Conservation (phyloP, 2,888 invertebrate genomes). For the Hyppa rectilinea region DNA sequence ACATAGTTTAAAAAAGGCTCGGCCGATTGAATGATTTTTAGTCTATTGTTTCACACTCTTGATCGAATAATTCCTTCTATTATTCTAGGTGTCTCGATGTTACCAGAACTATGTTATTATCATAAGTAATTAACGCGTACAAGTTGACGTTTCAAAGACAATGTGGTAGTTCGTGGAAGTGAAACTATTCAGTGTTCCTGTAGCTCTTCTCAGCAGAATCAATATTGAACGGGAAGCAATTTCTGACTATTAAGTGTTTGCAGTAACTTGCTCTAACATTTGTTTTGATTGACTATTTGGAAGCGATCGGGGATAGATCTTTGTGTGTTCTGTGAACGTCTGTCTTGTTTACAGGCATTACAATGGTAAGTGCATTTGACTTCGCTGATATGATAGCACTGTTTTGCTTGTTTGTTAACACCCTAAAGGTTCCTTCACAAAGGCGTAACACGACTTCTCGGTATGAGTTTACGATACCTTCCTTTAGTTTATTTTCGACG, state of each 20-base stretch:
- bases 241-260: slow-evolving; percentile 50
- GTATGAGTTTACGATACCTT: not conserved
- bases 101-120: not conserved
- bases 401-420: not conserved
- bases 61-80: not conserved
- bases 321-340: not conserved
- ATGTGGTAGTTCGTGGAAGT: slow-evolving; percentile 4
- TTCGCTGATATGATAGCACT: not conserved
- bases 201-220: slow-evolving; percentile 35
- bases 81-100: not conserved
- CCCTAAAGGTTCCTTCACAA: not conserved
- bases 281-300: slow-evolving; percentile 48
- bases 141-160: slow-evolving; percentile 5
- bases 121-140: not conserved
- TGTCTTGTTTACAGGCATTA: slow-evolving; percentile 2
- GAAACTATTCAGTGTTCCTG: slow-evolving; percentile 36
- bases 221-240: slow-evolving; percentile 53
- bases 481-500: not conserved
- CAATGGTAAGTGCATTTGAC: slow-evolving; percentile 1
- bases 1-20: too few species aligned
- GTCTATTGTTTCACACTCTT: not conserved
- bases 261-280: slow-evolving; percentile 40
- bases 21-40: too few species aligned
- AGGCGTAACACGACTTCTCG: not conserved
- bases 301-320: slow-evolving; percentile 4